These are phyloP conservation scores for Linurgus olivaceus DNA, from an alignment of 2,797 vertebrate species.

Conservation along the genomic window DNA sequence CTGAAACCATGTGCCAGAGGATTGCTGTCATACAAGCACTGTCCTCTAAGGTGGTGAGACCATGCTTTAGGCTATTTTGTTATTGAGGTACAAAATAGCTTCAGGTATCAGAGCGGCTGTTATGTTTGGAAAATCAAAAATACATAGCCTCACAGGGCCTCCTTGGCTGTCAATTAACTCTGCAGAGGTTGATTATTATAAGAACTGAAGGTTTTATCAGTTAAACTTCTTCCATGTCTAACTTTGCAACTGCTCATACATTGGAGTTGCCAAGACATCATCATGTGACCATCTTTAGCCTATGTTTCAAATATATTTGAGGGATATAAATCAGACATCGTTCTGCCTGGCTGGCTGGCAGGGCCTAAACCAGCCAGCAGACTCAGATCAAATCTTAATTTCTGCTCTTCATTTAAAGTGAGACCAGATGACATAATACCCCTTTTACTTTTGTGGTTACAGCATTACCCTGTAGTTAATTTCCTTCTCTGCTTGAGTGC, in stretches of 20 bases:
- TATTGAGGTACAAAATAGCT: neutral
- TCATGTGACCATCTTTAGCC: neutral
- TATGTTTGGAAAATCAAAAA: neutral
- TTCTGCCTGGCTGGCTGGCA: slow-evolving; percentile 12
- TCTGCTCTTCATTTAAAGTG: slow-evolving; percentile 14
- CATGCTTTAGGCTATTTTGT: neutral
- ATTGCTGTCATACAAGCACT: neutral
- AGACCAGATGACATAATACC: neutral
- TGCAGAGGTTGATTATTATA: neutral
- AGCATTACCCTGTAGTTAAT: neutral
- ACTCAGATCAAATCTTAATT: slow-evolving; percentile 29
- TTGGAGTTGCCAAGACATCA: neutral
- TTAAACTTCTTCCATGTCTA: neutral
- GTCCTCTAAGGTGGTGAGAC: neutral
- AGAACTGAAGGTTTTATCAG: neutral
- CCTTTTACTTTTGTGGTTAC: slow-evolving; percentile 30
- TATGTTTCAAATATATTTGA: slow-evolving; percentile 41
- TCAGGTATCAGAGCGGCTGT: neutral
- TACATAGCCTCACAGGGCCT: neutral
- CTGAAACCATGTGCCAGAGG: accelerated
- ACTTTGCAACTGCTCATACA: slow-evolving; percentile 2
- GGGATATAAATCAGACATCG: neutral
- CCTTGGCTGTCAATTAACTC: neutral
- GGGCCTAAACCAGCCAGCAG: neutral
- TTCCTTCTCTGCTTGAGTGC: neutral